Evolutionary conservation across 2,888 invertebrate species (phyloP), one percentile per base, ranked within the genome.

Genomic region (Ganaspis brasiliensis): DNA sequence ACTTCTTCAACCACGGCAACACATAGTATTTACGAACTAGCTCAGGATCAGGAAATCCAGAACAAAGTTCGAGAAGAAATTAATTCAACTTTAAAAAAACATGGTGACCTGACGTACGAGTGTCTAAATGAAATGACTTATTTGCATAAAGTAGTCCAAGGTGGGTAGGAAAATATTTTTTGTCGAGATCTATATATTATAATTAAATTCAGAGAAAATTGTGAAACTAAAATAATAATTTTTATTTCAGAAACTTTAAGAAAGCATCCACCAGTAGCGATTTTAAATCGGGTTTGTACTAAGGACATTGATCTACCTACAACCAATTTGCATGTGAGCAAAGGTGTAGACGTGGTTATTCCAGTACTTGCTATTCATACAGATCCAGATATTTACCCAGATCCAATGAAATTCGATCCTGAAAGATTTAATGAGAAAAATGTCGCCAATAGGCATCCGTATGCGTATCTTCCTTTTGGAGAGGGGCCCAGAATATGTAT

Each of bases 391-490:
- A 91, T 92, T 82, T 93, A 89, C 83, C 92, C 92, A 0, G 86
- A 93, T 16, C 93, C 93, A 0, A 89, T 92, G 0, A 91, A 88
- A 80, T 94, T 93, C 82, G 92, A 93, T 81, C 94, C 93, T 0
- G 92, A 92, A 78, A 87, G 93, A 63, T 93, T 93, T 81, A 85
- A 82, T 19, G 89, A 90, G 5, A 92, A 92, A 72, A 87, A 86
- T 63, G 63, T 84, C 2, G 85, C 86, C 3, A 5, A 73, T 12
- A 83, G 89, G 55, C 87, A 88, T 77, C 79, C 88, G 1, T 89
- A 87, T 59, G 57, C 76, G 3, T 90, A 87, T 78, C 72, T 90
- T 45, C 89, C 89, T 0, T 90, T 89, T 49, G 90, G 88, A 0
- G 87, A 89, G 79, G 89, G 89, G 1, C 89, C 89, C 8, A 80